Percentiles rank a stretch among this genome's conserved stretches.
Evolutionary conservation across 2,888 invertebrate genomes (phyloP).

Genomic region (Archips xylosteana): DNA sequence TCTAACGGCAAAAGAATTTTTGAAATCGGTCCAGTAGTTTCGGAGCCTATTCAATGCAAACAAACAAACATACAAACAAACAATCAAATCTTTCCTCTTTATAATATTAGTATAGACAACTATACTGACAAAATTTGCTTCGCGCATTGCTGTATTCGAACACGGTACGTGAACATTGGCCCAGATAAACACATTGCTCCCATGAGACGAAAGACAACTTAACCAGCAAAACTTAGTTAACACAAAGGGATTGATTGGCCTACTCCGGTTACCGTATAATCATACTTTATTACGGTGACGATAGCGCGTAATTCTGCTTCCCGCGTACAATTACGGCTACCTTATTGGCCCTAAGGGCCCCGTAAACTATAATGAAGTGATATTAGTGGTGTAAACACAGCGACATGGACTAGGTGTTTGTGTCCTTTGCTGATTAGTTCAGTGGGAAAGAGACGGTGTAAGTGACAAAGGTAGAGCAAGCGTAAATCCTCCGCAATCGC

Average conservation of each 20-base stretch:
- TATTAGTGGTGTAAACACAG: constrained; percentile 31
- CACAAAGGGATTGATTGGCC: background rate
- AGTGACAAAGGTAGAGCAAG: background rate
- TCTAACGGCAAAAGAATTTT: no score
- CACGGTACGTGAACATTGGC: background rate
- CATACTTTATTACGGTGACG: constrained; percentile 14
- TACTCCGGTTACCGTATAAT: constrained; percentile 21
- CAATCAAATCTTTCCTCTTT: no score
- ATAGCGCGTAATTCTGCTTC: constrained; percentile 21
- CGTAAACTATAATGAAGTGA: constrained; percentile 39
- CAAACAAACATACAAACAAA: no score
- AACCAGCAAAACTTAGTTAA: background rate
- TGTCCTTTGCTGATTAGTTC: background rate
- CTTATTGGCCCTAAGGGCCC: constrained; percentile 32
- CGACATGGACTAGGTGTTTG: background rate
- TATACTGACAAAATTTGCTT: no score
- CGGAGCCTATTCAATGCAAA: no score
- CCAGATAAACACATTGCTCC: background rate
- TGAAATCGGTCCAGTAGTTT: no score
- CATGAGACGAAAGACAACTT: background rate
- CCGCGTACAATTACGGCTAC: constrained; percentile 22
- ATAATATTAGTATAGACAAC: no score
- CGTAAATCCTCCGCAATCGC: background rate
- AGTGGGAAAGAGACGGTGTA: background rate
- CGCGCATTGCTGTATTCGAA: no score